Conservation (phyloP, 2,113 vertebrate species). For the Cervus canadensis region DNA sequence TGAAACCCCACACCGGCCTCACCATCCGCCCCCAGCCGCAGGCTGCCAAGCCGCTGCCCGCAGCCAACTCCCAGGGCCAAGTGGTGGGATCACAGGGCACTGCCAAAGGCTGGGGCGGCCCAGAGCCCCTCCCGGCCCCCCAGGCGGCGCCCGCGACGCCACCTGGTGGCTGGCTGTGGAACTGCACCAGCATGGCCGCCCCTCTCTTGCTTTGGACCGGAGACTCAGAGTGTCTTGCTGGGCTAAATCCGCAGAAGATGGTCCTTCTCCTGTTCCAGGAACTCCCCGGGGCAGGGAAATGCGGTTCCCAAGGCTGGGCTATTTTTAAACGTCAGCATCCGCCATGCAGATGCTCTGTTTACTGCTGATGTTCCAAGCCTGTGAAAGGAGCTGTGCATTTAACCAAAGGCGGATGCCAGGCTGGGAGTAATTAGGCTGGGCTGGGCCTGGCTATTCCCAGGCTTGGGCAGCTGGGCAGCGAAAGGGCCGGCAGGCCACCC, state of each 20-base stretch:
- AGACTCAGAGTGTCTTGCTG: background rate
- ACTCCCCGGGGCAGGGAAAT: constrained; percentile 52
- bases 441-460: constrained; percentile 45
- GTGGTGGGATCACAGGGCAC: background rate
- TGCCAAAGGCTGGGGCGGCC: background rate
- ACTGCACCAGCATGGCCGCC: constrained; percentile 60
- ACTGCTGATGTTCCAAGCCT: constrained; percentile 38
- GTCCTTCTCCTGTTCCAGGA: constrained; percentile 56
- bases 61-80: constrained; percentile 56
- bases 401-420: constrained; percentile 64
- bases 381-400: constrained; percentile 40
- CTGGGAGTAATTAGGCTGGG: constrained; percentile 34
- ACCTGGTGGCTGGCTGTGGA: constrained; percentile 60
- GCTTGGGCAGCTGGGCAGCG: background rate
- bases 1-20: constrained; percentile 71
- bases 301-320: constrained; percentile 66
- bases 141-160: constrained; percentile 44
- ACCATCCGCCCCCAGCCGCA: constrained; percentile 35
- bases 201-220: background rate
- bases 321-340: constrained; percentile 68
- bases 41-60: constrained; percentile 71
- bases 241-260: background rate
- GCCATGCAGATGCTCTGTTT: constrained; percentile 64
- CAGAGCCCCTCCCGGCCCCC: background rate
- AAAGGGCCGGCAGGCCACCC: background rate